Conservation (phyloP, 2,113 vertebrate genomes). For the Brachypteracias leptosomus region DNA sequence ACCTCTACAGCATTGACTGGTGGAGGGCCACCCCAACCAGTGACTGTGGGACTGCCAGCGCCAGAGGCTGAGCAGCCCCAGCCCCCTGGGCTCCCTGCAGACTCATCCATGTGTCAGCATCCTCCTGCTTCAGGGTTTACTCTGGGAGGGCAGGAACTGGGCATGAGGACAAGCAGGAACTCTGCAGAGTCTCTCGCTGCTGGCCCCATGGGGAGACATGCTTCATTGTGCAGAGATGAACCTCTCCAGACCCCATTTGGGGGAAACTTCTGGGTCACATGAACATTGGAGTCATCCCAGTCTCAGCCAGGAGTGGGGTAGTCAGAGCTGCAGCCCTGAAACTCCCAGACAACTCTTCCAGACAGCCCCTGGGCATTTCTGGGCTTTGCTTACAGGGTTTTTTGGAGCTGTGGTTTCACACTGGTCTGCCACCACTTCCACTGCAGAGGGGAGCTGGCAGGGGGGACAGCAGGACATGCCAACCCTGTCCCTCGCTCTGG, state of each 20-base stretch:
- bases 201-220: fast-evolving
- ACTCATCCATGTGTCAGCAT: background rate
- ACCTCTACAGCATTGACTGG: background rate
- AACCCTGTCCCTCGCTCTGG: background rate
- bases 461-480: background rate
- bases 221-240: fast-evolving
- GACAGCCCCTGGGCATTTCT: background rate
- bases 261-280: background rate
- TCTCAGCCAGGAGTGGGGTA: background rate
- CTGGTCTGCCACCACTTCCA: fast-evolving
- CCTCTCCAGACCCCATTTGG: background rate
- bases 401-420: background rate
- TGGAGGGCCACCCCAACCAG: background rate
- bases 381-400: background rate
- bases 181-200: background rate
- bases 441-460: background rate
- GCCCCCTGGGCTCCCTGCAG: fast-evolving
- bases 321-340: background rate
- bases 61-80: fast-evolving
- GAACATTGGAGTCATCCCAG: background rate
- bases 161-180: background rate
- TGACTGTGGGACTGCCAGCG: fast-evolving
- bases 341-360: background rate
- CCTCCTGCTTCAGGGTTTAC: background rate
- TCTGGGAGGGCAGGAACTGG: background rate